phyloP scores from a whole-genome alignment of 2,113 vertebrate genomes.

The Hypocryptadius cinnamomeus region DNA sequence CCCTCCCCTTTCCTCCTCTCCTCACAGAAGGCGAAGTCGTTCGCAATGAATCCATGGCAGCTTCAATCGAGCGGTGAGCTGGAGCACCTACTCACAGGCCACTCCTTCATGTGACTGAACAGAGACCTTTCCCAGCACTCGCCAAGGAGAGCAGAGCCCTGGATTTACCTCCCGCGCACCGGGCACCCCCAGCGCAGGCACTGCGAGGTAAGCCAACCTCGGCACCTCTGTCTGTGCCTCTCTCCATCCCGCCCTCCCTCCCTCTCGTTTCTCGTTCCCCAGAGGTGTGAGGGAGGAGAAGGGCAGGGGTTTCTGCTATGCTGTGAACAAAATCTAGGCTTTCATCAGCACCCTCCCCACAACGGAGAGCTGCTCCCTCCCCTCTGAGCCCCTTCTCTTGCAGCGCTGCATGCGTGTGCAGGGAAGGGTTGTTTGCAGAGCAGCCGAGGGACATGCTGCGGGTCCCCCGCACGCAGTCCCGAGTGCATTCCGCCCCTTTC shows the following conservation, averaged over 20 bases:
- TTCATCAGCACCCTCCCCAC: not conserved
- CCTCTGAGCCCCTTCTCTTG: not conserved
- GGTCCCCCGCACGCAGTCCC: not conserved
- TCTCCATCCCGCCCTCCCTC: not conserved
- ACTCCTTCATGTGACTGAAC: slow-evolving; percentile 52
- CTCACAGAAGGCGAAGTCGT: slow-evolving; percentile 65
- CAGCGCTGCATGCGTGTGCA: not conserved
- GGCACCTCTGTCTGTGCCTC: not conserved
- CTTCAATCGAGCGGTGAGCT: slow-evolving; percentile 43
- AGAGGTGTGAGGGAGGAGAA: slow-evolving; percentile 11
- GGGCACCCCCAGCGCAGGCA: not conserved
- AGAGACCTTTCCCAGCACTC: slow-evolving; percentile 25
- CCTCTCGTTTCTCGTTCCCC: not conserved
- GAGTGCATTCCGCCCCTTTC: not conserved
- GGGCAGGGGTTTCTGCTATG: not conserved
- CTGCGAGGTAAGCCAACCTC: slow-evolving; percentile 29
- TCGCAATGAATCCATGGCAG: slow-evolving; percentile 60
- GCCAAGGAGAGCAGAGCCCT: not conserved
- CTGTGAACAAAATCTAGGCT: not conserved
- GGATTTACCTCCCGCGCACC: slow-evolving; percentile 15
- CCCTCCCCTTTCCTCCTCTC: slow-evolving; percentile 50
- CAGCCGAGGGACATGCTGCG: not conserved
- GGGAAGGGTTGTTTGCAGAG: not conserved
- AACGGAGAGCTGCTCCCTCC: not conserved
- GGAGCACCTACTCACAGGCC: slow-evolving; percentile 45